These are phyloP conservation scores for Chelon labrosus DNA, from an alignment of 2,797 vertebrate genomes.

Conservation along the genomic window DNA sequence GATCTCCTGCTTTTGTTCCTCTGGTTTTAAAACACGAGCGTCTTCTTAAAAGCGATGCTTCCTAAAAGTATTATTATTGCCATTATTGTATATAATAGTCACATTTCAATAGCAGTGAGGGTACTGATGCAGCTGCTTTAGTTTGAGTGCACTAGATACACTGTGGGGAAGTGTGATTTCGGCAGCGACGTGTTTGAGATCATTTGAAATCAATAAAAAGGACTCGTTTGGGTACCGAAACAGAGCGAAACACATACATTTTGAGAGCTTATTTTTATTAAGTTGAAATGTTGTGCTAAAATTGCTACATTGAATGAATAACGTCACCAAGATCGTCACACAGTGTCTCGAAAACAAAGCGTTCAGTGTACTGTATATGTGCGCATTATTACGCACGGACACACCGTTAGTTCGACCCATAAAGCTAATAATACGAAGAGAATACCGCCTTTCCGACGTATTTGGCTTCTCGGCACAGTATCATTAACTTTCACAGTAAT, in stretches of 20 bases:
- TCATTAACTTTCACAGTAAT: slow-evolving; percentile 26
- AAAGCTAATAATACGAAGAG: not conserved
- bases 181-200: slow-evolving; percentile 11
- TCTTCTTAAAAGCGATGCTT: not conserved
- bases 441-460: not conserved
- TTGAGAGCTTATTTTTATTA: not conserved
- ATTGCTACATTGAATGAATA: slow-evolving; percentile 13
- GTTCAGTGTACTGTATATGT: slow-evolving; percentile 9
- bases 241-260: not conserved
- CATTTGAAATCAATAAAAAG: slow-evolving; percentile 3
- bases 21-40: not conserved
- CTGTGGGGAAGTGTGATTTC: slow-evolving; percentile 17
- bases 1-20: not conserved
- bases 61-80: not conserved
- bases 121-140: not conserved
- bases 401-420: not conserved
- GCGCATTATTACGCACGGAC: slow-evolving; percentile 19
- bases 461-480: slow-evolving; percentile 11
- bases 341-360: slow-evolving; percentile 40
- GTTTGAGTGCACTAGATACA: not conserved
- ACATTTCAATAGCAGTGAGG: slow-evolving; percentile 8
- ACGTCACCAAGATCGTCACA: slow-evolving; percentile 47
- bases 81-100: not conserved
- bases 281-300: slow-evolving; percentile 1
- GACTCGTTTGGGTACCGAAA: not conserved